Percentiles rank a stretch among this genome's conserved stretches.
Evolutionary conservation across 2,888 invertebrate genomes (phyloP).

Genomic region (Drosophila subquinaria): DNA sequence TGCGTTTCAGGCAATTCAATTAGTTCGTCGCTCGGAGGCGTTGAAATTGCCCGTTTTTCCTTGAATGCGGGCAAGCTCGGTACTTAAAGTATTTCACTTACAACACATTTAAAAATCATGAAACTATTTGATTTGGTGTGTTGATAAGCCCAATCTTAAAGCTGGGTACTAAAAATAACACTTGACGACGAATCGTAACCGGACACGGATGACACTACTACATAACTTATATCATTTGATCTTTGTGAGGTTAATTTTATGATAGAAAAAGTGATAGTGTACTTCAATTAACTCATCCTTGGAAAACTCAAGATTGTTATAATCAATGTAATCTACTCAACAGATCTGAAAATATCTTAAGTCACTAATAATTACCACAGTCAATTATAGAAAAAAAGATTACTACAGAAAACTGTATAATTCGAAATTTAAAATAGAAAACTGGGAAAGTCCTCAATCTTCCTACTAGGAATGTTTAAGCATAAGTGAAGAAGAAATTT

Average conservation of each 20-base stretch:
- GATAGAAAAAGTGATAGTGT: background rate
- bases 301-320: background rate
- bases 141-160: slow-evolving; percentile 44
- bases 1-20: slow-evolving; percentile 79
- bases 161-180: slow-evolving; percentile 23
- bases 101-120: slow-evolving; percentile 56
- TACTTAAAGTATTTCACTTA: slow-evolving; percentile 7
- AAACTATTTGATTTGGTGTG: slow-evolving; percentile 67
- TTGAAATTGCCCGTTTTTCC: slow-evolving; percentile 22
- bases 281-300: background rate
- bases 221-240: background rate
- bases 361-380: too few species aligned
- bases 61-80: slow-evolving; percentile 22
- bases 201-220: background rate
- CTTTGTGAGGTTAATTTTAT: background rate
- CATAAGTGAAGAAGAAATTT: too few species aligned
- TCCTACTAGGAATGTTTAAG: too few species aligned
- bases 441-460: too few species aligned
- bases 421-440: too few species aligned
- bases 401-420: too few species aligned
- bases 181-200: slow-evolving; percentile 23
- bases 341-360: background rate
- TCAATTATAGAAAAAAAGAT: too few species aligned
- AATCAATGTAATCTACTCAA: background rate
- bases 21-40: slow-evolving; percentile 38